Evolutionary conservation across 2,888 invertebrate genomes (phyloP), one percentile per base, ranked within the genome.

Genomic region (Neoitamus cyanurus): DNA sequence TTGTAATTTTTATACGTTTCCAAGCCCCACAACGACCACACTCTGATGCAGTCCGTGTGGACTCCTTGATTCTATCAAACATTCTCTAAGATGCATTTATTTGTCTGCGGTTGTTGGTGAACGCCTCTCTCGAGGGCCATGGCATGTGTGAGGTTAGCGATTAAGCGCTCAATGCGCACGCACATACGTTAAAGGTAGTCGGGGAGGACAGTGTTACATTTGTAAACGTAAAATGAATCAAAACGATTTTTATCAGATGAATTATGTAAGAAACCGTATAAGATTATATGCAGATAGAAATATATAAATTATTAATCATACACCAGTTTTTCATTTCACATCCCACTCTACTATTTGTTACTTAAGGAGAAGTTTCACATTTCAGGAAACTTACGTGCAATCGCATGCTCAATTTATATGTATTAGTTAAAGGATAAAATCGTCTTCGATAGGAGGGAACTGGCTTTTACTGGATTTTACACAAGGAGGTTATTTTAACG

Each of bases 261-360:
- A 75, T 75, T 75, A 75, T 75, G 75, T 75, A 75, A 75, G 75
- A 75, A 28, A 75, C 37, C 75, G 75, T 75, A 75, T 75, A 75
- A 75, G 28, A 75, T 75, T 75, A 73, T 75, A 75, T 75, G 75
- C 37, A 73, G 42, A 75, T 75, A 75, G 75, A 75, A 75, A 75
- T 75, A 75, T 75, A 75, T 75, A 75, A 75, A 75, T 75, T 75
- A 75, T 75, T 75, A 75, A 75, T 75, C 75, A 75, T 25, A 75
- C 13, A 20, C 9, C 58, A 20, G 25, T 58, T 9, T 58, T 25
- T 58, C 20, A 15, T 48, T 48, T 48, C 15, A 7, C 2, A 25
- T 9, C 1, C 48, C 48, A 25, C 1, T 68, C 68, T 25, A 25
- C 9, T 20, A n/a, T n/a, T n/a, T n/a, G n/a, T n/a, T n/a, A n/a